Evolutionary conservation across 1,140 invertebrate genomes (phyloP).

Genomic region (Drosophila chauvacae): DNA sequence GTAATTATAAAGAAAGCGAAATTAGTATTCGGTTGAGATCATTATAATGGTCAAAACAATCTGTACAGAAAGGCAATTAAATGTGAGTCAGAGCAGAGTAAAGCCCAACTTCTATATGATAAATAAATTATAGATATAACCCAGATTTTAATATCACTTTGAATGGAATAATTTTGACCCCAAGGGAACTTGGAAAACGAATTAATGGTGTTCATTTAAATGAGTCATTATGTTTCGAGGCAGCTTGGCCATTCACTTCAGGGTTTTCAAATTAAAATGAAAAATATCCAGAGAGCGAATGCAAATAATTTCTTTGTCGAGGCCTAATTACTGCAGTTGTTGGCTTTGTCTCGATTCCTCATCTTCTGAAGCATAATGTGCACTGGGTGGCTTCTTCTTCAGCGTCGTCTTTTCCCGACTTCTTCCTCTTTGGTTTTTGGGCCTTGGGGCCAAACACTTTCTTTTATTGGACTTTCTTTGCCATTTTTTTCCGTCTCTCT

Average conservation of each 20-base stretch:
- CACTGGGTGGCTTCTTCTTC: slow-evolving; percentile 22
- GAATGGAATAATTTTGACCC: slow-evolving; percentile 21
- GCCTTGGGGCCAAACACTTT: slow-evolving; percentile 77
- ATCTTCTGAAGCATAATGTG: slow-evolving; percentile 53
- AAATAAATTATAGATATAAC: slow-evolving; percentile 2
- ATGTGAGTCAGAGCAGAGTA: slow-evolving; percentile 2
- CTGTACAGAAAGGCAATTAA: slow-evolving; percentile 4
- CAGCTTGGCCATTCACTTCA: neutral
- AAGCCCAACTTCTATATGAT: neutral
- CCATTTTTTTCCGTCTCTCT: slow-evolving; percentile 3
- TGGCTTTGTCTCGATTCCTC: slow-evolving; percentile 41
- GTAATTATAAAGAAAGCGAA: slow-evolving; percentile 18
- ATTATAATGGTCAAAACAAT: slow-evolving; percentile 1
- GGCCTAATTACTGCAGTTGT: slow-evolving; percentile 72
- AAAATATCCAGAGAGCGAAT: slow-evolving; percentile 28
- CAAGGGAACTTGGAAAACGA: neutral
- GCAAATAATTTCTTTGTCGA: slow-evolving; percentile 47
- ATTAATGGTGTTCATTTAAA: slow-evolving; percentile 52
- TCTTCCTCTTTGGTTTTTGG: slow-evolving; percentile 39
- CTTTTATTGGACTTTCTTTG: slow-evolving; percentile 72
- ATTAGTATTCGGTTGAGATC: neutral
- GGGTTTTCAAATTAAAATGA: slow-evolving; percentile 33
- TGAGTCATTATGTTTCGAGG: slow-evolving; percentile 60
- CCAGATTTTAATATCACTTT: slow-evolving; percentile 26
- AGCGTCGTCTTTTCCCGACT: neutral